phyloP scores from a whole-genome alignment of 2,888 invertebrate species.

The Thyatira batis region DNA sequence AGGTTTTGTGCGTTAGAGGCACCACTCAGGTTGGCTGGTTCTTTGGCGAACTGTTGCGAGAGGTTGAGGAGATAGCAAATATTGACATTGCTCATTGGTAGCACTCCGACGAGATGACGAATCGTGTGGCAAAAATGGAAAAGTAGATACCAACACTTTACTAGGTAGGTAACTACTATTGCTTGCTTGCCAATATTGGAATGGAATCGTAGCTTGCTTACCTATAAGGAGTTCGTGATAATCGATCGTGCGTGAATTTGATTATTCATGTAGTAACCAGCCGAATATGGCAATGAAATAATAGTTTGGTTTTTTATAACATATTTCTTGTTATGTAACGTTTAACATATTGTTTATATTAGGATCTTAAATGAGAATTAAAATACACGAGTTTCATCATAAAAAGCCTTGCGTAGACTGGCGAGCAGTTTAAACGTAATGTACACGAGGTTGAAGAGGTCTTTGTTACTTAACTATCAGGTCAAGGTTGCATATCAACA shows the following conservation, averaged over 20 bases:
- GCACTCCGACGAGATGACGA: conserved; percentile 29
- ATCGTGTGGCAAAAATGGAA: conserved; percentile 32
- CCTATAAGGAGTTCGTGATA: not conserved
- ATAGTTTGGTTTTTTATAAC: not conserved
- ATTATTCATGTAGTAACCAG: not conserved
- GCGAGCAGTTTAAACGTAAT: not conserved
- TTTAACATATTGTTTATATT: not conserved
- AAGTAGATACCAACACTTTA: conserved; percentile 3
- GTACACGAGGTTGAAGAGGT: not conserved
- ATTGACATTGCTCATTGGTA: conserved; percentile 50
- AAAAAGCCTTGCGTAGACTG: not conserved
- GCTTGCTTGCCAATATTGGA: not conserved
- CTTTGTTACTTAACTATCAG: not conserved
- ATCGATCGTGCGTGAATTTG: not conserved
- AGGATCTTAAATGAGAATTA: not conserved
- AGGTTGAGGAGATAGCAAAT: conserved; percentile 41
- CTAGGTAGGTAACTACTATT: not conserved
- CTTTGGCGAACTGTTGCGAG: conserved; percentile 26
- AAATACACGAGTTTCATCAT: conserved; percentile 2
- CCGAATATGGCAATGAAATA: not conserved
- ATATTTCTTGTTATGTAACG: not conserved
- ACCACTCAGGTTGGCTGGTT: conserved; percentile 51
- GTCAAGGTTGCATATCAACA: conserved; percentile 3
- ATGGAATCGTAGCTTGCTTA: not conserved
- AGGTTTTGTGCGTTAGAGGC: conserved; percentile 37